Conservation (phyloP, 2,797 vertebrate genomes). For the Erethizon dorsatum region DNA sequence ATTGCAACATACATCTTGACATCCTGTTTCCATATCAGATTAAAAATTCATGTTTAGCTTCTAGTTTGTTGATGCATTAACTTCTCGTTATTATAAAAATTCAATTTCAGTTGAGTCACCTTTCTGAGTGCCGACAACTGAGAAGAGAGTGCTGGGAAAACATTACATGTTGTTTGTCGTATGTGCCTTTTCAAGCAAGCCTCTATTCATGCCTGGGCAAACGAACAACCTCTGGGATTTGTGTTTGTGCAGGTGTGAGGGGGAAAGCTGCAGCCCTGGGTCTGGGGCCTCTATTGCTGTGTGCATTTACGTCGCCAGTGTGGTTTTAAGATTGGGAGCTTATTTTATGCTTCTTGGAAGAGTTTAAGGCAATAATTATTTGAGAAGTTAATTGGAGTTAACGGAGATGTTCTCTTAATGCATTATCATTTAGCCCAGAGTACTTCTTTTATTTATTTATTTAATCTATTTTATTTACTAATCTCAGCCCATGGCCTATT, state of each 20-base stretch:
- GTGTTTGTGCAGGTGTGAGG: not conserved
- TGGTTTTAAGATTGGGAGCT: rapidly evolving
- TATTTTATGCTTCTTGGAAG: not conserved
- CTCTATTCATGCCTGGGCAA: rapidly evolving
- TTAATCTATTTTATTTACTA: not conserved
- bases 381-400: constrained; percentile 20
- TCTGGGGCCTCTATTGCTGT: rapidly evolving
- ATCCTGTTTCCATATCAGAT: constrained; percentile 61
- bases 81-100: not conserved
- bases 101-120: not conserved
- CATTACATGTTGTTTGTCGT: rapidly evolving
- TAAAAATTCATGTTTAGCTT: constrained; percentile 63
- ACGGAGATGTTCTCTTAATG: not conserved
- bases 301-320: rapidly evolving
- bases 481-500: no score
- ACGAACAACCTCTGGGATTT: rapidly evolving
- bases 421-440: not conserved
- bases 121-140: not conserved
- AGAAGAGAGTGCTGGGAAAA: rapidly evolving
- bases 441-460: not conserved
- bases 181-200: rapidly evolving
- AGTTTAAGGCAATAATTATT: not conserved
- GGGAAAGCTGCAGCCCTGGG: rapidly evolving
- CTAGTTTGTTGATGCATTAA: not conserved
- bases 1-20: constrained; percentile 43